These are phyloP conservation scores for Linyphia triangularis DNA, from an alignment of 2,888 invertebrate species.

Conservation along the genomic window DNA sequence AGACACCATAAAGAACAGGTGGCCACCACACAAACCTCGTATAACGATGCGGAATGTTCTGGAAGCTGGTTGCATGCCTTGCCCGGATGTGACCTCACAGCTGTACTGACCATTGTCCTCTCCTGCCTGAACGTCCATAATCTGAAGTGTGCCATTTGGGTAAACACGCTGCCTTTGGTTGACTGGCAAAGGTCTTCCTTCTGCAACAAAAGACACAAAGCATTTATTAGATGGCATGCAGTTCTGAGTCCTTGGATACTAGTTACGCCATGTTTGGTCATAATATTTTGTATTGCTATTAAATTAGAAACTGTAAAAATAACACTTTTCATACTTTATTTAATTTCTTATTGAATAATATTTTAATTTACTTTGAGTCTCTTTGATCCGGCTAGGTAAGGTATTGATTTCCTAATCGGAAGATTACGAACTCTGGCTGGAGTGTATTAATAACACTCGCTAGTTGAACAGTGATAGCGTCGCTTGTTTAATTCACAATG, in stretches of 20 bases:
- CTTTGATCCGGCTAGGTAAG: too few relatives aligned
- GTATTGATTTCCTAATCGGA: too few relatives aligned
- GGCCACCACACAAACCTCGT: slow-evolving; percentile 65
- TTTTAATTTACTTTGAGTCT: too few relatives aligned
- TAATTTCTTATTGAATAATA: too few relatives aligned
- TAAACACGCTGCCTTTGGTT: slow-evolving; percentile 75
- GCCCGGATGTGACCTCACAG: slow-evolving; percentile 73
- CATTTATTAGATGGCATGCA: not conserved
- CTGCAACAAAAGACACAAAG: slow-evolving; percentile 51
- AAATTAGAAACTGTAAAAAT: too few relatives aligned
- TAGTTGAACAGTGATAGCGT: too few relatives aligned
- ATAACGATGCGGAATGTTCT: slow-evolving; percentile 67
- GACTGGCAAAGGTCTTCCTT: slow-evolving; percentile 72
- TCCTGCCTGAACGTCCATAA: slow-evolving; percentile 74
- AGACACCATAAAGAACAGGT: slow-evolving; percentile 57
- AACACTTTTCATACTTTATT: too few relatives aligned
- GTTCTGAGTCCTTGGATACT: not conserved
- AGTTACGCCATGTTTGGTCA: slow-evolving; percentile 2
- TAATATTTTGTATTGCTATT: too few relatives aligned
- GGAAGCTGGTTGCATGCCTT: slow-evolving; percentile 66
- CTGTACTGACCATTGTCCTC: slow-evolving; percentile 76
- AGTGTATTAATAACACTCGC: too few relatives aligned
- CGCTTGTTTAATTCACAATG: too few relatives aligned
- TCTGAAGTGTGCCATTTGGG: slow-evolving; percentile 76
- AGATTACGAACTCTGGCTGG: too few relatives aligned